These are phyloP conservation scores for Drosophila lacertosa DNA, from an alignment of 1,140 invertebrate genomes.

Conservation along the genomic window DNA sequence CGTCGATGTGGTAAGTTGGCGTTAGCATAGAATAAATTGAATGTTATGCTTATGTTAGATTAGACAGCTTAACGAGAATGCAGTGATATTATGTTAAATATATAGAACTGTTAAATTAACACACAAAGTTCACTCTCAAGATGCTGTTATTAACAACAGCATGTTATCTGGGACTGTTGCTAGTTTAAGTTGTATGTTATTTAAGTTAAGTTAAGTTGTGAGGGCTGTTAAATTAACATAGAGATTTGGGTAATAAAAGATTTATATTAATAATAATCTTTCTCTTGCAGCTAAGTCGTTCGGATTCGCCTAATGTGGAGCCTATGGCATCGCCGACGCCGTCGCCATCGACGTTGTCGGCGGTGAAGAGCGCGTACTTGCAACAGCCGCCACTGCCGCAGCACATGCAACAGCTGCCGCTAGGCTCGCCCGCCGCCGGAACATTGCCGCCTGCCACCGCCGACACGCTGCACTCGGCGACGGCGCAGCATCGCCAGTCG, in stretches of 20 bases:
- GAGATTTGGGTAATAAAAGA: too few species aligned
- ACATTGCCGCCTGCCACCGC: conserved; percentile 71
- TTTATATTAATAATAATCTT: neutral
- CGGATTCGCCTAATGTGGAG: conserved; percentile 76
- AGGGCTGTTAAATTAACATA: too few species aligned
- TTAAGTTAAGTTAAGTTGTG: too few species aligned
- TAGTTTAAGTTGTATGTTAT: too few species aligned
- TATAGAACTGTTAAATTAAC: neutral
- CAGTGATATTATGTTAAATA: neutral
- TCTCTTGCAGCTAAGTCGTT: conserved; percentile 65
- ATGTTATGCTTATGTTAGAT: neutral
- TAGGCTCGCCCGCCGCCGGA: conserved; percentile 76
- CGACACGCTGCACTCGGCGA: conserved; percentile 59
- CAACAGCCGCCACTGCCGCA: conserved; percentile 61
- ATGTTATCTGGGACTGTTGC: too few species aligned
- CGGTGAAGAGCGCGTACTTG: conserved; percentile 68
- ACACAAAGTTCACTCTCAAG: too few species aligned
- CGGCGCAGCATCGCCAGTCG: conserved; percentile 59
- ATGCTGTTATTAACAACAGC: too few species aligned
- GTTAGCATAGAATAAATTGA: neutral
- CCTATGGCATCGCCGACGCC: conserved; percentile 62
- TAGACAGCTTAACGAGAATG: neutral
- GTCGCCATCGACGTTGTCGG: conserved; percentile 71
- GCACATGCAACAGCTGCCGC: conserved; percentile 74
- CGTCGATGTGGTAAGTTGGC: conserved; percentile 31